phyloP scores from a whole-genome alignment of 1,140 invertebrate genomes.

The Dreissena polymorpha region DNA sequence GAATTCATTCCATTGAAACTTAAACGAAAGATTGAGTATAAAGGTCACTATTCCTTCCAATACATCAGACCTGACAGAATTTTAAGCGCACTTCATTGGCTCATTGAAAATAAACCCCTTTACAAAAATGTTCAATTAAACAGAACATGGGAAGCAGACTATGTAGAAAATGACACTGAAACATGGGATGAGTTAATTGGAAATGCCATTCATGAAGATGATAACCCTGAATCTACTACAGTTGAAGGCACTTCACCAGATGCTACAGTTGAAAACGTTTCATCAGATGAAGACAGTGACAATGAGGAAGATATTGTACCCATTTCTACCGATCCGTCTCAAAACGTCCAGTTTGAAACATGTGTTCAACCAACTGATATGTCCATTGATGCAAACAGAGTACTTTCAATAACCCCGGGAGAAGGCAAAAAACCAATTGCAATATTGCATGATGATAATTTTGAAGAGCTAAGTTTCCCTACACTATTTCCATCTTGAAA shows the following conservation, averaged over 20 bases:
- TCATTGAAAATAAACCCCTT: slow-evolving; percentile 38
- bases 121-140: slow-evolving; percentile 40
- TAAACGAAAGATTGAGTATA: slow-evolving; percentile 51
- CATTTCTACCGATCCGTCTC: slow-evolving; percentile 17
- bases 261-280: neutral
- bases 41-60: slow-evolving; percentile 52
- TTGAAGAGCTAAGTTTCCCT: slow-evolving; percentile 53
- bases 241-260: neutral
- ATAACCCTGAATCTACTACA: neutral
- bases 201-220: neutral
- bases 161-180: slow-evolving; percentile 23
- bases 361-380: slow-evolving; percentile 47
- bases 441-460: slow-evolving; percentile 38
- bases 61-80: slow-evolving; percentile 47
- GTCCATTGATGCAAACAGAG: slow-evolving; percentile 47
- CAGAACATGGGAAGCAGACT: slow-evolving; percentile 23
- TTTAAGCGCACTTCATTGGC: slow-evolving; percentile 41
- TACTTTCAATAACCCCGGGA: slow-evolving; percentile 44
- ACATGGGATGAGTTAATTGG: slow-evolving; percentile 39
- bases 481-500: slow-evolving; percentile 49
- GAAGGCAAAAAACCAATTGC: slow-evolving; percentile 45
- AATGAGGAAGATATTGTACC: slow-evolving; percentile 51
- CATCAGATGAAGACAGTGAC: slow-evolving; percentile 20
- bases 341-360: slow-evolving; percentile 48
- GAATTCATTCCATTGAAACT: slow-evolving; percentile 48